Percentiles rank a stretch among this genome's conserved stretches.
Conservation (phyloP, 1,140 invertebrate species). For the Acyrthosiphon pisum region DNA sequence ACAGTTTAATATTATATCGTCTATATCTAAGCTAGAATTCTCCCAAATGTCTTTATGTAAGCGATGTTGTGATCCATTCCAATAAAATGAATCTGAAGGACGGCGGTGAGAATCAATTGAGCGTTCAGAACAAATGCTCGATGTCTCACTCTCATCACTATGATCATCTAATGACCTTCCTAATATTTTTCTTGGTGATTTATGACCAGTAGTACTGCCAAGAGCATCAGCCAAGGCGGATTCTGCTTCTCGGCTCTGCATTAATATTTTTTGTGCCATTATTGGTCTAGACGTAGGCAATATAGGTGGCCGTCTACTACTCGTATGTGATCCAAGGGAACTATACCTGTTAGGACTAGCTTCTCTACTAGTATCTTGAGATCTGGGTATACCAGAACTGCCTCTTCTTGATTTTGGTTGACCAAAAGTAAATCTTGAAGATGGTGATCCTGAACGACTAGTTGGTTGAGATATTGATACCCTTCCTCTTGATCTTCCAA, state of each 20-base stretch:
- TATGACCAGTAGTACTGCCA: constrained; percentile 64
- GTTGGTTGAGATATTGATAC: constrained; percentile 71
- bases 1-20: constrained; percentile 87
- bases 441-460: constrained; percentile 86
- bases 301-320: constrained; percentile 60
- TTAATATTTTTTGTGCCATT: constrained; percentile 81
- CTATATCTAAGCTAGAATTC: constrained; percentile 74
- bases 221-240: constrained; percentile 79
- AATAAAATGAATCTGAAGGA: constrained; percentile 62
- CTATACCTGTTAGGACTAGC: constrained; percentile 70
- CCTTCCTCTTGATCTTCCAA: constrained; percentile 70
- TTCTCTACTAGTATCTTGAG: constrained; percentile 73
- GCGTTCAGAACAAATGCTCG: constrained; percentile 91
- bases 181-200: constrained; percentile 56
- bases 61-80: constrained; percentile 80
- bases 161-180: constrained; percentile 70
- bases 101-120: constrained; percentile 73
- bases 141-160: constrained; percentile 92
- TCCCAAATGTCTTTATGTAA: constrained; percentile 74
- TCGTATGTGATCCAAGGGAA: constrained; percentile 50
- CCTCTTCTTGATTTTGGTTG: constrained; percentile 63
- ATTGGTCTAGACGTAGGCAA: constrained; percentile 66
- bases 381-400: constrained; percentile 76
- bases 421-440: constrained; percentile 72
- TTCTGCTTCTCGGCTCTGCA: constrained; percentile 89